A percentile compares a stretch with the other conserved stretches of the same genome.
phyloP scores from a whole-genome alignment of 2,888 invertebrate genomes.

The Campopleginae sp. region DNA sequence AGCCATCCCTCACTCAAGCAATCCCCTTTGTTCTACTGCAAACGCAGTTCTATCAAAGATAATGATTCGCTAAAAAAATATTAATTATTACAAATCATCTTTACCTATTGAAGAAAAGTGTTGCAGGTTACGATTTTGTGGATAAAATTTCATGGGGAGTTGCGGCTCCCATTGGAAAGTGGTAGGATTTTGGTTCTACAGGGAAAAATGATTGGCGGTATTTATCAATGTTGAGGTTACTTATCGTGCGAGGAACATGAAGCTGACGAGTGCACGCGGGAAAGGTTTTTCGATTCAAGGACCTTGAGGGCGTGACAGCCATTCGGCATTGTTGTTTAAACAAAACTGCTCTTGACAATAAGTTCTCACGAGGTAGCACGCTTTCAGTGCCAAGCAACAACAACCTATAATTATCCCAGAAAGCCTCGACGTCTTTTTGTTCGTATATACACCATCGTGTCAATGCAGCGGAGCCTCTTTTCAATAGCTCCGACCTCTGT shows the following conservation, averaged over 20 bases:
- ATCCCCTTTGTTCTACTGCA: constrained; percentile 17
- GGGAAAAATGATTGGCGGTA: not conserved
- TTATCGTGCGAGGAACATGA: constrained; percentile 14
- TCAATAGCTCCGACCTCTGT: constrained; percentile 28
- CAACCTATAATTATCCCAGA: constrained; percentile 36
- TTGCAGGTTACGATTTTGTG: too few relatives aligned
- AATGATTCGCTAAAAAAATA: not conserved
- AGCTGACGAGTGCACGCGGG: not conserved
- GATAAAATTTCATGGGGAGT: too few relatives aligned
- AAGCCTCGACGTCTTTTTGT: constrained; percentile 34
- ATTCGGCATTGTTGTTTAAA: constrained; percentile 65
- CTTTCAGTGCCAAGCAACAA: constrained; percentile 24
- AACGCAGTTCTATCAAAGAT: constrained; percentile 7
- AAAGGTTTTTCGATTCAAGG: constrained; percentile 54
- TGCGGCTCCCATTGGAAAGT: too few relatives aligned
- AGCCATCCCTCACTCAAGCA: not conserved
- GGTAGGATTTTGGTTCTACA: not conserved
- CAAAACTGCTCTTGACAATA: constrained; percentile 63
- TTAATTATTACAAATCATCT: not conserved
- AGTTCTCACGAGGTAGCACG: constrained; percentile 32
- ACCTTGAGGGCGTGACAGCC: constrained; percentile 62
- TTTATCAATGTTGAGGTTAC: constrained; percentile 28
- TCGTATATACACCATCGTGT: not conserved
- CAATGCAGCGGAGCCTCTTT: constrained; percentile 14
- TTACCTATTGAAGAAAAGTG: not conserved